A percentile compares a stretch with the other conserved stretches of the same genome.
Evolutionary conservation across 1,140 invertebrate genomes (phyloP).

Genomic region (Heliconius melpomene): DNA sequence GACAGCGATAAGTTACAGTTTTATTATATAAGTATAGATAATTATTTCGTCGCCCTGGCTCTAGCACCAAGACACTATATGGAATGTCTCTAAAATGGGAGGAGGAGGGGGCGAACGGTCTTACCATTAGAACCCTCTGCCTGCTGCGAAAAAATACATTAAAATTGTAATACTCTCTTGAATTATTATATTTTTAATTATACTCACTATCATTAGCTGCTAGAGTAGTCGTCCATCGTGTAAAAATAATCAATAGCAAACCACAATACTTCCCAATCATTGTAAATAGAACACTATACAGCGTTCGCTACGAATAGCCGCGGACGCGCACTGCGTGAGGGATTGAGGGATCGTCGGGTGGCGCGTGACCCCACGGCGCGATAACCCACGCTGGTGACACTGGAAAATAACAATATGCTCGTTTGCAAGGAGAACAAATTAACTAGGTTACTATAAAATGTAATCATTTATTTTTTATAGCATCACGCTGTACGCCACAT

Average conservation of each 20-base stretch:
- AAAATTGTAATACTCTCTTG: too few relatives aligned
- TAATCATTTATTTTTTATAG: not conserved
- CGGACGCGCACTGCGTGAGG: not conserved
- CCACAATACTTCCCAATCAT: slow-evolving; percentile 15
- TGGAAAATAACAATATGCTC: not conserved
- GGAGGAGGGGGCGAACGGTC: too few relatives aligned
- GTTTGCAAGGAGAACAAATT: not conserved
- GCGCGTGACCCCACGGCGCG: not conserved
- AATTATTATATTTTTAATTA: not conserved
- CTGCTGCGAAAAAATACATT: too few relatives aligned
- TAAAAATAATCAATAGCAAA: not conserved
- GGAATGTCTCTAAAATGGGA: too few relatives aligned
- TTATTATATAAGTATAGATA: too few relatives aligned
- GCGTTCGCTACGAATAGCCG: not conserved
- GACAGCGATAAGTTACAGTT: too few relatives aligned
- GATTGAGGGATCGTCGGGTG: not conserved
- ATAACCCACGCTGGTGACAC: slow-evolving; percentile 18
- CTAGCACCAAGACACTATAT: too few relatives aligned
- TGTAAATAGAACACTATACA: not conserved
- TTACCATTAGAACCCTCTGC: too few relatives aligned
- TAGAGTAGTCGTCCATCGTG: not conserved
- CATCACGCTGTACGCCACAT: too few relatives aligned
- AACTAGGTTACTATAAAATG: not conserved
- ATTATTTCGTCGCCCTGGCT: too few relatives aligned
- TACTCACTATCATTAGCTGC: not conserved